Evolutionary conservation across 2,797 vertebrate genomes (phyloP).

Genomic region (Manis javanica): DNA sequence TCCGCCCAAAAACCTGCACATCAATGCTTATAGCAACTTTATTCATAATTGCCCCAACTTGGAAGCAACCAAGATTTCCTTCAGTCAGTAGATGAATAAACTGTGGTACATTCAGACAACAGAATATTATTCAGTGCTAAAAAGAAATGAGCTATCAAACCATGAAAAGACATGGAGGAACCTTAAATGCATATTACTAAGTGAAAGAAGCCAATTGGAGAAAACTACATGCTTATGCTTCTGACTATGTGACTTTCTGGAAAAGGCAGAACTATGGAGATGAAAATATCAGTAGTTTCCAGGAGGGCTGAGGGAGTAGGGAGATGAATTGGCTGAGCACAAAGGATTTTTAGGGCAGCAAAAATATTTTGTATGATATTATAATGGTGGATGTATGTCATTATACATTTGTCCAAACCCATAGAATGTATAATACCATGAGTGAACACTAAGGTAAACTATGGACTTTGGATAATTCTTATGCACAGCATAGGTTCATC

Average conservation of each 20-base stretch:
- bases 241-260: not conserved
- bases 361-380: not conserved
- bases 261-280: not conserved
- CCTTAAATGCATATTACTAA: not conserved
- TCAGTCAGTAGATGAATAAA: not conserved
- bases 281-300: not conserved
- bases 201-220: not conserved
- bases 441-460: not conserved
- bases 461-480: not conserved
- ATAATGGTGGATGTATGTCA: not conserved
- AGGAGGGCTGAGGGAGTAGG: not conserved
- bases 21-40: not conserved
- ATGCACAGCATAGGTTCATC: not conserved
- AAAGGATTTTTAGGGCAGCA: not conserved
- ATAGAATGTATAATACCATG: not conserved
- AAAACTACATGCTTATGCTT: not conserved
- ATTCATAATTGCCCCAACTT: not conserved
- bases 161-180: not conserved
- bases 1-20: not conserved
- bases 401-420: not conserved
- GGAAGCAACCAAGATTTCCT: not conserved
- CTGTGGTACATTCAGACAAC: not conserved
- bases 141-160: not conserved
- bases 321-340: not conserved
- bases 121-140: not conserved